Base-by-base conservation (phyloP, 2,888 invertebrate species). In the Cylindroiulus punctatus region DNA sequence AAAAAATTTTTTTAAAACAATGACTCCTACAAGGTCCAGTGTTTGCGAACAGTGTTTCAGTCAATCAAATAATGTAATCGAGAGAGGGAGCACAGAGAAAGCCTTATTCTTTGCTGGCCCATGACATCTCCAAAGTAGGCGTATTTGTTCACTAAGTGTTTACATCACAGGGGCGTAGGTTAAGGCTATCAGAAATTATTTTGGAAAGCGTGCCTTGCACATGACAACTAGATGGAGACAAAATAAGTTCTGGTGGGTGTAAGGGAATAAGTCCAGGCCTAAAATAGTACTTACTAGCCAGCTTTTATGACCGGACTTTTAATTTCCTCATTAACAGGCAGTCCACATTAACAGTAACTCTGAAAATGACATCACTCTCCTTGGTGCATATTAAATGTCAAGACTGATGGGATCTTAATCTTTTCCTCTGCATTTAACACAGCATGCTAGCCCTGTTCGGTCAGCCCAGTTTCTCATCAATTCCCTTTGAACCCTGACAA, bases 1-100 rank as follows among this genome's bases (percentile, higher is more conserved):
- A n/a, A n/a, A n/a, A n/a, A n/a, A n/a, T n/a, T n/a, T n/a, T n/a
- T n/a, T n/a, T n/a, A n/a, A n/a, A n/a, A n/a, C n/a, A n/a, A n/a
- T n/a, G n/a, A n/a, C n/a, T n/a, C n/a, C n/a, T n/a, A n/a, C n/a
- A n/a, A n/a, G n/a, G n/a, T n/a, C n/a, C n/a, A n/a, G n/a, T n/a
- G n/a, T n/a, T n/a, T n/a, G n/a, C n/a, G n/a, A 44, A 76, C 86
- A 81, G 65, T 17, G 86, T 44, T 76, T 42, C 87, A 52, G 32
- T 87, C 19, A 52, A 40, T 82, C 76, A 36, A 36, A 36, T 36
- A 81, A 30, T 44, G 44, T 44, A 4, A 44, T 12, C 65, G 22
- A 36, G 76, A 36, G n/a, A 65, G 36, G 36, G 30, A 44, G 57
- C 57, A 82, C 57, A 57, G 19, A 57, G 57, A 19, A 57, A n/a